Conservation (phyloP, 2,113 vertebrate genomes). For the Eulacestoma nigropectus region DNA sequence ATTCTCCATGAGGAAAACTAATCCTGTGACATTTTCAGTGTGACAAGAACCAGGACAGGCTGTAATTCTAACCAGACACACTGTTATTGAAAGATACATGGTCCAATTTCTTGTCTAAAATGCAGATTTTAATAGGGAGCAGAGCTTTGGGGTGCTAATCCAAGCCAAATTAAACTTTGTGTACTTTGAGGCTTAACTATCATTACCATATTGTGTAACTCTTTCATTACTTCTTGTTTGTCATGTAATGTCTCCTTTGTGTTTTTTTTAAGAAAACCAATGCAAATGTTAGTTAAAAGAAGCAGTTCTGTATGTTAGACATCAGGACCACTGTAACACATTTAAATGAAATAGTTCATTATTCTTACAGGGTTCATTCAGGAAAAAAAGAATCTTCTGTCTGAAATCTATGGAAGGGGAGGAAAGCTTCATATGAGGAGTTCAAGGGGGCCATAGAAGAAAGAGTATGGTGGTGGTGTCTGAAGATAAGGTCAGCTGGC, state of each 20-base stretch:
- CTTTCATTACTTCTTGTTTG: not conserved
- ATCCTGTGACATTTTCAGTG: slow-evolving; percentile 33
- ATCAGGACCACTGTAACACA: not conserved
- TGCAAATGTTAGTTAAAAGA: not conserved
- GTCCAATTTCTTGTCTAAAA: slow-evolving; percentile 38
- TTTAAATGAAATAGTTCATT: not conserved
- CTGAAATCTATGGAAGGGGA: not conserved
- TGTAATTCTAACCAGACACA: slow-evolving; percentile 36
- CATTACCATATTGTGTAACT: not conserved
- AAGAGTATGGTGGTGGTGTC: not conserved
- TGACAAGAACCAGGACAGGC: slow-evolving; percentile 41
- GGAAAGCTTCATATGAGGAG: not conserved
- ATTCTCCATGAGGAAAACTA: not conserved
- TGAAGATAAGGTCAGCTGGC: not conserved
- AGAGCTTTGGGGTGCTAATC: slow-evolving; percentile 27
- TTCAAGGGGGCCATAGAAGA: not conserved
- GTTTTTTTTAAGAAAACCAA: not conserved
- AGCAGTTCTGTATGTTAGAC: not conserved
- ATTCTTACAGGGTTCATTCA: not conserved
- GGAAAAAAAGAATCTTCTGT: not conserved
- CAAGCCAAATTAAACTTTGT: slow-evolving; percentile 37
- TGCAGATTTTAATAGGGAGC: slow-evolving; percentile 23
- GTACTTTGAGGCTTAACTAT: not conserved
- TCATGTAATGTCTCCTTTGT: not conserved
- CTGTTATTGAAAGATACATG: not conserved